These are phyloP conservation scores for Anhinga anhinga DNA, from an alignment of 2,113 vertebrate genomes.

Conservation along the genomic window DNA sequence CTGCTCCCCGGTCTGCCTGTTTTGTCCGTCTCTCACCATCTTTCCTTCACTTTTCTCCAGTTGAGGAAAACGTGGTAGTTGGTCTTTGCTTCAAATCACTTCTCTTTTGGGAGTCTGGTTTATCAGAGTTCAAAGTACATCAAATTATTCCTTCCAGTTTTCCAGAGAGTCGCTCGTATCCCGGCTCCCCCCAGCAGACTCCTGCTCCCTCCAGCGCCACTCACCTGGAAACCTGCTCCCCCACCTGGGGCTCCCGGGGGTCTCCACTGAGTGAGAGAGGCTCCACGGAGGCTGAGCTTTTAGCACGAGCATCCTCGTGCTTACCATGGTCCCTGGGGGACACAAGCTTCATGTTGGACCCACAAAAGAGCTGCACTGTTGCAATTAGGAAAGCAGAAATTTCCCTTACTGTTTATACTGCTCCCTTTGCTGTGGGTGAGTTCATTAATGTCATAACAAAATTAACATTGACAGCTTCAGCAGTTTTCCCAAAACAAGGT, in stretches of 20 bases:
- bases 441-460: background rate
- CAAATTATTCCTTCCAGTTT: background rate
- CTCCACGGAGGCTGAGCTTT: background rate
- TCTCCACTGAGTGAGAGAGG: background rate
- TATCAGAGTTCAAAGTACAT: background rate
- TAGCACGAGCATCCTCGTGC: background rate
- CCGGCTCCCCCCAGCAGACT: background rate
- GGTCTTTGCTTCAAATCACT: background rate
- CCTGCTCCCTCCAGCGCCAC: rapidly evolving
- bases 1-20: background rate
- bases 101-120: background rate
- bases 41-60: background rate
- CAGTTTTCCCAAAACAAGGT: background rate
- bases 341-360: background rate
- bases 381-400: background rate
- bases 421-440: background rate
- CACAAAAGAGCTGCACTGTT: background rate
- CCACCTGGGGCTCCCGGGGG: rapidly evolving
- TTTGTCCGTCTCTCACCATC: background rate
- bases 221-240: background rate
- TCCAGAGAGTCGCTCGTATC: background rate
- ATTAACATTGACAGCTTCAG: background rate
- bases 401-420: background rate
- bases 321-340: background rate
- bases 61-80: background rate